These are phyloP conservation scores for Drosophila monieri DNA, from an alignment of 2,888 invertebrate genomes.

Conservation along the genomic window DNA sequence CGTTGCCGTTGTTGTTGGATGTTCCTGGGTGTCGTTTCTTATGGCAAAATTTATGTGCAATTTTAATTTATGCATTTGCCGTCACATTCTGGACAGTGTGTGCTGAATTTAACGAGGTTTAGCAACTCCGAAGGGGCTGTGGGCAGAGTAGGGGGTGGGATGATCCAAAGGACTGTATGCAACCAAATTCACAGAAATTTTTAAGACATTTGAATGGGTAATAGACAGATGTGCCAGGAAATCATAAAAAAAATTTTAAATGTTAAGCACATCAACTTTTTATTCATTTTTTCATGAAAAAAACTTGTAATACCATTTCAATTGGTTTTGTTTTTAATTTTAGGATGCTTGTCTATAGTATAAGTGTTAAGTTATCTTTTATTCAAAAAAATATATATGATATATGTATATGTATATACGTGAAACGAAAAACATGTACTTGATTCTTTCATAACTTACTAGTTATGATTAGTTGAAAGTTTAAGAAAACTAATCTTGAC, in stretches of 20 bases:
- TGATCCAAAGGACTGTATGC: neutral
- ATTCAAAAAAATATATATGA: no score
- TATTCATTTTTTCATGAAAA: no score
- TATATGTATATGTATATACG: no score
- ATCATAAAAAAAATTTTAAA: neutral
- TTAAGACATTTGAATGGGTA: neutral
- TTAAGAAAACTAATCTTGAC: no score
- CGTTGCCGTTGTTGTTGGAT: constrained; percentile 15
- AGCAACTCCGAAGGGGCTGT: constrained; percentile 11
- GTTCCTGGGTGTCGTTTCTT: constrained; percentile 61
- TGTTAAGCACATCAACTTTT: neutral
- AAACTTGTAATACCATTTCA: no score
- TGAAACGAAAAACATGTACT: no score
- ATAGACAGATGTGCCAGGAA: neutral
- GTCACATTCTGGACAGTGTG: constrained; percentile 44
- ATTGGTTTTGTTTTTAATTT: no score
- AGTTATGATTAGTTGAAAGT: no score
- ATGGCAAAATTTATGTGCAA: constrained; percentile 61
- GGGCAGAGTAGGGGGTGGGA: neutral
- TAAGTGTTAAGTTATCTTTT: no score
- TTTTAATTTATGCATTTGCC: constrained; percentile 66
- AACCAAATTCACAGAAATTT: neutral
- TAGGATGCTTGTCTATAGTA: no score
- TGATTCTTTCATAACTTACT: no score
- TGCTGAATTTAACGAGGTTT: constrained; percentile 47